phyloP scores from a whole-genome alignment of 2,888 invertebrate species.

The Rosalia funebris region DNA sequence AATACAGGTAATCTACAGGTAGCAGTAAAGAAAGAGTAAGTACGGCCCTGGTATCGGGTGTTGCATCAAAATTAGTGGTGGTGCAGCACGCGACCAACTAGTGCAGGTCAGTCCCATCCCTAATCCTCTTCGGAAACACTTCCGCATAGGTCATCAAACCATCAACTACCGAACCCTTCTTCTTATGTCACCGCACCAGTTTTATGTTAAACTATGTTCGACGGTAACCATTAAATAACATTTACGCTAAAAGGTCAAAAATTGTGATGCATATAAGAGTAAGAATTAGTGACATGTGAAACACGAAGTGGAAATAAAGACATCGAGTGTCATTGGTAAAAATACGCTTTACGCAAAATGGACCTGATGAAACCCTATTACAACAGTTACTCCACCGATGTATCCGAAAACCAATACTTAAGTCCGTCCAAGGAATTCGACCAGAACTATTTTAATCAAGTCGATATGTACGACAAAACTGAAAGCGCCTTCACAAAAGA shows the following conservation, averaged over 20 bases:
- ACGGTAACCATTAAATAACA: too few species aligned
- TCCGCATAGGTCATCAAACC: slow-evolving; percentile 58
- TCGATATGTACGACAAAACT: slow-evolving; percentile 36
- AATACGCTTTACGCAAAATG: slow-evolving; percentile 44
- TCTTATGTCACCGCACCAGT: neutral
- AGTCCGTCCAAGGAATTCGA: slow-evolving; percentile 2
- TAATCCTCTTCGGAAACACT: slow-evolving; percentile 54
- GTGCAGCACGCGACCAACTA: slow-evolving; percentile 58
- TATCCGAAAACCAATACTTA: slow-evolving; percentile 17
- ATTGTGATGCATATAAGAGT: too few species aligned
- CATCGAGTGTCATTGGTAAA: neutral
- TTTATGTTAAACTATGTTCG: too few species aligned
- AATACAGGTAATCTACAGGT: too few species aligned
- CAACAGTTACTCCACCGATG: slow-evolving; percentile 45
- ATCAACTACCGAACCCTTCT: slow-evolving; percentile 44
- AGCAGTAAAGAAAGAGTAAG: neutral
- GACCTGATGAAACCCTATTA: slow-evolving; percentile 57
- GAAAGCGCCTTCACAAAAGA: slow-evolving; percentile 37
- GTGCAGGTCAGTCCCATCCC: slow-evolving; percentile 60
- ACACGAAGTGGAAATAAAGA: neutral
- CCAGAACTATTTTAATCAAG: slow-evolving; percentile 28
- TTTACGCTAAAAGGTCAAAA: too few species aligned
- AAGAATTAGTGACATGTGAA: slow-evolving; percentile 4
- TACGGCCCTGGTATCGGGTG: slow-evolving; percentile 47
- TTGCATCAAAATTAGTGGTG: slow-evolving; percentile 41